These are phyloP conservation scores for Malurus cyaneus DNA, from an alignment of 2,113 vertebrate genomes.

Conservation along the genomic window DNA sequence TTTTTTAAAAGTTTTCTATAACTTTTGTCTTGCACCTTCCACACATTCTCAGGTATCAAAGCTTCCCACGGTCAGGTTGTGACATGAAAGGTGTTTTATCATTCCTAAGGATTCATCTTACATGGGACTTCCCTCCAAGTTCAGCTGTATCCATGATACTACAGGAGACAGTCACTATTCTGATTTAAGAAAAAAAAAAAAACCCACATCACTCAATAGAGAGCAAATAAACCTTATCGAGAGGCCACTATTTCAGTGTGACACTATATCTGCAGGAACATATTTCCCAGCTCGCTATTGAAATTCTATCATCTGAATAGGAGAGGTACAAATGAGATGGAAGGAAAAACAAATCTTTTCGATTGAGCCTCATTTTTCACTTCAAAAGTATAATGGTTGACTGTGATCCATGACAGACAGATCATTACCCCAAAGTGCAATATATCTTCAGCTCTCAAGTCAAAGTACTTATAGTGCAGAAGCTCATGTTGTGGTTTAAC, in stretches of 20 bases:
- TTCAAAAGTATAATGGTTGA: conserved; percentile 53
- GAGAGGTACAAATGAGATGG: conserved; percentile 60
- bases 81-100: not conserved
- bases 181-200: not conserved
- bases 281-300: conserved; percentile 17
- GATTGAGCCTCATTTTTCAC: conserved; percentile 53
- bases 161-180: not conserved
- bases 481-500: not conserved
- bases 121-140: not conserved
- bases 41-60: not conserved
- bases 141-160: not conserved
- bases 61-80: not conserved
- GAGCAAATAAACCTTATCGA: conserved; percentile 14
- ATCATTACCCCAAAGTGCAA: conserved; percentile 48
- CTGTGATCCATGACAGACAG: conserved; percentile 20
- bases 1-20: not conserved
- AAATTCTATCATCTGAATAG: conserved; percentile 58
- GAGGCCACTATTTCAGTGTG: conserved; percentile 45
- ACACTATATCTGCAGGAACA: not conserved
- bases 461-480: not conserved
- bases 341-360: conserved; percentile 61
- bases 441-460: conserved; percentile 39
- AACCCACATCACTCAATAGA: not conserved
- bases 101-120: not conserved
- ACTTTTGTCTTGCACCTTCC: not conserved